Evolutionary conservation across 2,113 vertebrate species (phyloP), one percentile per base, ranked within the genome.

Genomic region (Xenopus laevis): DNA sequence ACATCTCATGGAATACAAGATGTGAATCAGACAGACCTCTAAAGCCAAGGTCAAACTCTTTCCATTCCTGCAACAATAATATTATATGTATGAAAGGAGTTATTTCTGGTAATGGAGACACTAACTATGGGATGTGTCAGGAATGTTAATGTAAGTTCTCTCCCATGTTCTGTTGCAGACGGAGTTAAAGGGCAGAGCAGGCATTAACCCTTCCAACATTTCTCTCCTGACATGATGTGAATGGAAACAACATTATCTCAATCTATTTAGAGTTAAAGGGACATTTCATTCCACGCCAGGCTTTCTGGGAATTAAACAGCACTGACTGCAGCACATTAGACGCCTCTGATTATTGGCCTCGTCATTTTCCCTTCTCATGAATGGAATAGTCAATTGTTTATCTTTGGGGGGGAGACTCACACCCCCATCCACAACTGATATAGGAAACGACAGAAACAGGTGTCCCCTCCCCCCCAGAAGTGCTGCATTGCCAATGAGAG

Each of bases 41-140:
- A 55, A 65, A 68, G 45, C 46, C 72, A 75, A 75, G 72, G 72
- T 68, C 72, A 75, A 68, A 68, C 57, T 59, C 65, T 60, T 75
- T 68, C 65, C 72, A 75, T 75, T 68, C 68, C 45, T 1, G 58
- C 57, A 40, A 60, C 53, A 68, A 75, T 75, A 75, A 75, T 68
- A 61, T n/a, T 27, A 40, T 74, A 67, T 74, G 44, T 67, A 60
- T 52, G 55, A 20, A 74, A 53, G 10, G 64, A 75, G 72, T 75
- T 75, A 75, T 75, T 68, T 62, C 21, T 50, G 5, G 65, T 68
- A 68, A 75, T 53, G 57, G 72, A 73, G 71, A 53, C 47, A 17
- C 60, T 44, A 47, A 59, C 65, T 45, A 44, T 7, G 13, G 72
- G 11, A 53, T 40, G 65, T 40, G 23, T 40, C 72, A 30, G 44